phyloP scores from a whole-genome alignment of 2,797 vertebrate genomes.

The Paguma larvata region DNA sequence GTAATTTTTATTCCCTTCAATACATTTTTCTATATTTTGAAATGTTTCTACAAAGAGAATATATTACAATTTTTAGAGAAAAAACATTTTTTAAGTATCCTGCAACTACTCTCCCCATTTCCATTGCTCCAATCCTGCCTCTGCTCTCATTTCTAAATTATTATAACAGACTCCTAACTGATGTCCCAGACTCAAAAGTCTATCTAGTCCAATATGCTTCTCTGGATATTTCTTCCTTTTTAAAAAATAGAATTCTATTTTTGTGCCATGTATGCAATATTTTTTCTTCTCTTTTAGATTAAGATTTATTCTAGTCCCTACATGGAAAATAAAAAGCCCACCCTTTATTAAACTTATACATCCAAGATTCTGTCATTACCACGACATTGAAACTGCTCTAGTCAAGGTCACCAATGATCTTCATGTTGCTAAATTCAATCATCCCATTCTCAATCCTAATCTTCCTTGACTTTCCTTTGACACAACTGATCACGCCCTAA shows the following conservation, averaged over 20 bases:
- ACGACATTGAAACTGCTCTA: not conserved
- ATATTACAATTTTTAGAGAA: not conserved
- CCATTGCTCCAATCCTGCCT: not conserved
- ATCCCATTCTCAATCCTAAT: not conserved
- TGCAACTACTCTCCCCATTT: not conserved
- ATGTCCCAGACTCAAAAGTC: not conserved
- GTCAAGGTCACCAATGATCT: not conserved
- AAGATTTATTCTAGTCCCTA: not conserved
- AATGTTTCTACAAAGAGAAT: not conserved
- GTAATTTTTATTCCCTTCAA: not conserved
- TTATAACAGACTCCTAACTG: not conserved
- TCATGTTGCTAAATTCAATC: not conserved
- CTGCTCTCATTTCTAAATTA: not conserved
- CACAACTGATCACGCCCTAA: not conserved
- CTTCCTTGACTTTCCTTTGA: not conserved
- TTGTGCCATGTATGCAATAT: not conserved
- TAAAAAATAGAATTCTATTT: constrained; percentile 26
- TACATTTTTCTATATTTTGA: not conserved
- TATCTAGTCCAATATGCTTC: not conserved
- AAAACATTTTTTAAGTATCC: not conserved
- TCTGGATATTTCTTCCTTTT: not conserved
- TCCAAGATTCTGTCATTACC: not conserved
- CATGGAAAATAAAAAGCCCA: not conserved
- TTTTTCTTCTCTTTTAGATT: constrained; percentile 14
- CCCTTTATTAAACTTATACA: not conserved